Base-by-base conservation (phyloP, 2,888 invertebrate genomes). In the Patella caerulea region DNA sequence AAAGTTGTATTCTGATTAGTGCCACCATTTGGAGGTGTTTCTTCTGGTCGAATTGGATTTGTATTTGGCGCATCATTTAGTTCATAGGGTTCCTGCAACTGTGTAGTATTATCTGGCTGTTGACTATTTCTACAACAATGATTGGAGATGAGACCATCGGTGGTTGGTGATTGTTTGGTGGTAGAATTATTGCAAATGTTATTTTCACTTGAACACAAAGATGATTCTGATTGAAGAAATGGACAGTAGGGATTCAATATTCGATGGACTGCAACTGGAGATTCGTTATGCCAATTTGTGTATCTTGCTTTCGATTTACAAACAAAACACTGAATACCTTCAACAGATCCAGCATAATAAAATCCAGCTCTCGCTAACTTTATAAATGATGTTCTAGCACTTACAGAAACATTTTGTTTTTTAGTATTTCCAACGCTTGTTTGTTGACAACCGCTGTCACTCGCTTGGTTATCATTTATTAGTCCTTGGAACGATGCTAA, bases 231-330 rank as follows among this genome's bases (percentile, higher is more conserved):
- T 19, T 19, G 0, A 65, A 65, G 65, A 15, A 65, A n/a, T 15
- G 65, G 65, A 65, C 65, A 65, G n/a, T 19, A 11, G 11, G 19
- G n/a, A 15, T 65, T 65, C 19, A 65, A 12, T 15, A 65, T 65
- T 65, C 65, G n/a, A 19, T 65, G 65, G n/a, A 65, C 65, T 65
- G 17, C 65, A 12, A 65, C 65, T 65, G 65, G 65, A 65, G 65
- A 65, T 65, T 15, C 65, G n/a, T 65, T 65, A 65, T 19, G n/a
- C 65, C 65, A 65, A 11, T 9, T 19, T 9, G 7, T 15, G 19
- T 65, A 65, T 65, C 19, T 19, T 19, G 19, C 65, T 9, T 19
- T 19, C 45, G 9, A 45, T 45, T 45, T 45, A 65, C 65, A 65
- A 65, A n/a, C n/a, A 19, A 65, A 65, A 65, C 65, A 65, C 15